Evolutionary conservation across 2,113 vertebrate genomes (phyloP), one percentile per base, ranked within the genome.

Genomic region (Benthochromis sp.): DNA sequence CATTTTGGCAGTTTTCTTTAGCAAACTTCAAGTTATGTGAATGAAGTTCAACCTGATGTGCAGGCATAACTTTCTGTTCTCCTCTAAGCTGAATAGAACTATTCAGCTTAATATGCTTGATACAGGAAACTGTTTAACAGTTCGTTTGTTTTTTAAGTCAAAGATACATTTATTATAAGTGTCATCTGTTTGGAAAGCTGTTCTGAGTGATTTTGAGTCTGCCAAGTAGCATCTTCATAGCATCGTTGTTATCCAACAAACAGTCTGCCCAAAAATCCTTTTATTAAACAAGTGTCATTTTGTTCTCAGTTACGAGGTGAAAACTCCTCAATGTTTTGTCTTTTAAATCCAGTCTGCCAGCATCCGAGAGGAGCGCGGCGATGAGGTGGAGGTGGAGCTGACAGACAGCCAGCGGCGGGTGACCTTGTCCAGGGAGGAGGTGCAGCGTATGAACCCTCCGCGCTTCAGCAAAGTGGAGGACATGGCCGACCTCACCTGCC

Each of bases 401-500:
- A 96, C 96, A 14, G 97, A 97, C 81, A 96, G 92, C 81, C 94
- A 96, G 89, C 90, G 93, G 84, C 90, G 88, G 89, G 16, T 96
- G 89, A 96, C 95, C 2, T 93, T 97, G 86, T 95, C 95, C 87
- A 94, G 96, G 84, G 97, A 96, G 92, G 97, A 97, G 88, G 95
- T 97, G 52, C 97, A 97, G 93, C 92, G 96, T 21, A 97, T 97
- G 97, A 97, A 97, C 93, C 97, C 97, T 3, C 97, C 97, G 0
- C 96, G 96, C 73, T 97, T 97, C 92, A 97, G 96, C 83, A 97
- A 97, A 94, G 97, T 97, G 84, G 97, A 97, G 90, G 97, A 97
- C 96, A 97, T 97, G 97, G 97, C 97, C 9, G 97, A 97, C 84
- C 97, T 97, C 86, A 97, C 97, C 88, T 97, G 97, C 93, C 97